These are phyloP conservation scores for Scaptomyza tumidula DNA, from an alignment of 2,888 invertebrate genomes.

Conservation along the genomic window DNA sequence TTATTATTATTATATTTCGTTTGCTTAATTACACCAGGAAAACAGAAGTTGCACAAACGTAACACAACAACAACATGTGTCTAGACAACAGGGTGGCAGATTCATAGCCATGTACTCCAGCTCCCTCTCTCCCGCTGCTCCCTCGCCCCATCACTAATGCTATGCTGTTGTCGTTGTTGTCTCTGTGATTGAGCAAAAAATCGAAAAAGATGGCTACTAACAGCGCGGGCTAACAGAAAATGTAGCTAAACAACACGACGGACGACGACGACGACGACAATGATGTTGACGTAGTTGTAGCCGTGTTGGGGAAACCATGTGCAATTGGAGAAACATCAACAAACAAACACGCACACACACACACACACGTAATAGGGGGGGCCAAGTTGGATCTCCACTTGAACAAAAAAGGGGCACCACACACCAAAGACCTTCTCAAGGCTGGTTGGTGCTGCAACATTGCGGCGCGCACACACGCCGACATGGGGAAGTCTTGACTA, in stretches of 20 bases:
- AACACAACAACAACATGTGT: conserved; percentile 22
- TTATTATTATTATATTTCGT: conserved; percentile 85
- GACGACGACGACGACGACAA: conserved; percentile 15
- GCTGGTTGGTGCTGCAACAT: conserved; percentile 34
- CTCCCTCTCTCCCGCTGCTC: neutral
- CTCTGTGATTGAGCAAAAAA: conserved; percentile 71
- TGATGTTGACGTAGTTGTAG: neutral
- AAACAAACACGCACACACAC: neutral
- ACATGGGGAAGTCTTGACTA: conserved; percentile 84
- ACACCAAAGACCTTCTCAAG: conserved; percentile 66
- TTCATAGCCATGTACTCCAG: conserved; percentile 1
- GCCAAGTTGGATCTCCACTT: conserved; percentile 15
- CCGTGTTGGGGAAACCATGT: conserved; percentile 51
- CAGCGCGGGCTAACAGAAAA: conserved; percentile 81
- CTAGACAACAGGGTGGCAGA: conserved; percentile 36
- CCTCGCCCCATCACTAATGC: too few relatives aligned
- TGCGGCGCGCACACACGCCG: conserved; percentile 79
- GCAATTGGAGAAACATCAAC: conserved; percentile 48
- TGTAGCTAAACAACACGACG: conserved; percentile 51
- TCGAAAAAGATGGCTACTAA: conserved; percentile 82
- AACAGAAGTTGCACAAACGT: conserved; percentile 67
- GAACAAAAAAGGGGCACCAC: conserved; percentile 48
- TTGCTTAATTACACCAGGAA: conserved; percentile 85
- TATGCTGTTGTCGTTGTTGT: neutral
- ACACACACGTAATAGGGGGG: conserved; percentile 20